Evolutionary conservation across 2,113 vertebrate species (phyloP).

Genomic region (Amphilophus citrinellus): DNA sequence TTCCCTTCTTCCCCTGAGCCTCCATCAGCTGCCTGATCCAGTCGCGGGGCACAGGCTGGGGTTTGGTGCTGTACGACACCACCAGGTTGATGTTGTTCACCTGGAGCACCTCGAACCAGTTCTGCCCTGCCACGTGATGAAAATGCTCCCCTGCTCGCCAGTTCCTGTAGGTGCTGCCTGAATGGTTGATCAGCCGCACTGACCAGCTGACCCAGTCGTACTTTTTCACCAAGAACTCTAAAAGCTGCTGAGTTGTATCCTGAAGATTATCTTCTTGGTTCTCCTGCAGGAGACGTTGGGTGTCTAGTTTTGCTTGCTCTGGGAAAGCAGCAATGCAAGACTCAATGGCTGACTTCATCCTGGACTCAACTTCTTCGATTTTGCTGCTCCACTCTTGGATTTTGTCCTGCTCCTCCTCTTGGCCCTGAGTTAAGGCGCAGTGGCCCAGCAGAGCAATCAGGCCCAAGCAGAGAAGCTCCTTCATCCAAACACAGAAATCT

Average conservation of each 20-base stretch:
- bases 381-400: conserved; percentile 78
- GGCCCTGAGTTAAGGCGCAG: conserved; percentile 71
- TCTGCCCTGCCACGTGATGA: conserved; percentile 74
- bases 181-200: conserved; percentile 78
- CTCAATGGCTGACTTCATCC: conserved; percentile 78
- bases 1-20: conserved; percentile 66
- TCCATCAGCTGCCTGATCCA: conserved; percentile 77
- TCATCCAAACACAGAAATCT: conserved; percentile 82
- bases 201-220: conserved; percentile 86
- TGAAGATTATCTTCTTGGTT: conserved; percentile 59
- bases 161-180: conserved; percentile 74
- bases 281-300: conserved; percentile 71
- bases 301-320: conserved; percentile 75
- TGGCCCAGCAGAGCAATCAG: conserved; percentile 81
- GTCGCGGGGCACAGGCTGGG: conserved; percentile 69
- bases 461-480: conserved; percentile 84
- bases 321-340: conserved; percentile 75
- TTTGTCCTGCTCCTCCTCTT: conserved; percentile 74
- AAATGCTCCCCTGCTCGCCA: conserved; percentile 80
- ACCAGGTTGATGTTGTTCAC: conserved; percentile 76
- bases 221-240: conserved; percentile 77
- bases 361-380: conserved; percentile 77
- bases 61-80: conserved; percentile 77
- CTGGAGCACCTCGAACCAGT: conserved; percentile 78
- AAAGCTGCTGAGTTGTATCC: conserved; percentile 61